Evolutionary conservation across 2,113 vertebrate species (phyloP).

Genomic region (Peromyscus polionotus): DNA sequence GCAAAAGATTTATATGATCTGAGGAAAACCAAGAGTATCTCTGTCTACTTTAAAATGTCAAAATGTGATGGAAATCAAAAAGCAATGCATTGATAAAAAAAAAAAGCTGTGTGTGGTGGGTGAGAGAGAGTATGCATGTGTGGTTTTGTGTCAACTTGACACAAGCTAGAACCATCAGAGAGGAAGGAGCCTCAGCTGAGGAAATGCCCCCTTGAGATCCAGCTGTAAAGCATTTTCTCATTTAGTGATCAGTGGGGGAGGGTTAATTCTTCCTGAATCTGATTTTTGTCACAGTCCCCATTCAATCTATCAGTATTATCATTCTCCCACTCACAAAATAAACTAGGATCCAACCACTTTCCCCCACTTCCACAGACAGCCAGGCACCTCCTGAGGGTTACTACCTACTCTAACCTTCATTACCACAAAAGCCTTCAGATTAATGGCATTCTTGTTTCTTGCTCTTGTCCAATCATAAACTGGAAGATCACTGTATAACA

Average conservation of each 20-base stretch:
- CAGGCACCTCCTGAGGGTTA: not conserved
- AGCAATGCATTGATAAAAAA: not conserved
- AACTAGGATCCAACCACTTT: not conserved
- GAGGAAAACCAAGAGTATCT: not conserved
- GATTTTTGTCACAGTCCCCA: not conserved
- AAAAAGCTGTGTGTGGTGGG: not conserved
- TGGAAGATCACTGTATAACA: not conserved
- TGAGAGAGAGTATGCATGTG: no score
- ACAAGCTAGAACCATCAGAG: no score
- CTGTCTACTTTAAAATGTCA: not conserved
- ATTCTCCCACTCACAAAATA: not conserved
- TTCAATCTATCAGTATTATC: not conserved
- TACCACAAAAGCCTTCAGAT: not conserved
- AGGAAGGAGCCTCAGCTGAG: no score
- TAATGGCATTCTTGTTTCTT: not conserved
- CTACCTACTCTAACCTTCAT: not conserved
- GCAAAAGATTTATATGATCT: not conserved
- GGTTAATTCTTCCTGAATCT: not conserved
- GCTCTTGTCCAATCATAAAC: not conserved
- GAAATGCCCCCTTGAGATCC: no score
- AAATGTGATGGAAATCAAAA: slow-evolving; percentile 44
- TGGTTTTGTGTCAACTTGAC: no score
- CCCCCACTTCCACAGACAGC: not conserved
- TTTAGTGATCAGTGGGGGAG: no score
- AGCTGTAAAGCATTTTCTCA: no score